Base-by-base conservation (phyloP, 2,113 vertebrate species). In the Lampris megalopsis region DNA sequence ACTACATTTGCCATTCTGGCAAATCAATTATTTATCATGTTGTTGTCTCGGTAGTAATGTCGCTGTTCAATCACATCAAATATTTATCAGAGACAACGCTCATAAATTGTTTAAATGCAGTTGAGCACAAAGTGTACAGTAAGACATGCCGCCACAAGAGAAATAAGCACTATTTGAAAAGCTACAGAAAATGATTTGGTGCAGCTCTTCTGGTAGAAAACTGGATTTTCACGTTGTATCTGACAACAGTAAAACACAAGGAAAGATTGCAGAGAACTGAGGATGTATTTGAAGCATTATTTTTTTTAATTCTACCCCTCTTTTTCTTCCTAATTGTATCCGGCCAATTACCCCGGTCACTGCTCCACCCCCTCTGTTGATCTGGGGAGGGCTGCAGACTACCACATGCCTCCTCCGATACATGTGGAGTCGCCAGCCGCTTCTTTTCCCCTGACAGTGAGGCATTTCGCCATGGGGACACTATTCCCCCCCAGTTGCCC, bases 81-180 rank as follows among this genome's bases (percentile, higher is more conserved):
- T 89, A 93, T 91, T 92, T 63, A 90, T 88, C 1, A 62, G 47
- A 54, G 53, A 79, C 75, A 82, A 75, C 24, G 36, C 24, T 86
- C 86, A 87, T 91, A 62, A 88, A 90, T 84, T 76, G 82, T 88
- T 88, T 45, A 85, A 82, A 63, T 61, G 43, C 10, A 57, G 84
- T 71, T 24, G 50, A 40, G 9, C 60, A 2, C 24, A n/a, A 68
- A 71, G 79, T 45, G 63, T n/a, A 36, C 5, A 0, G 24, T 52
- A 58, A 79, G 59, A 59, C 72, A 83, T 58, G 41, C 7, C 56
- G 74, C 71, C 13, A 57, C 0, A 9, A 38, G 62, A 71, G 67
- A 54, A 38, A 49, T 37, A 9, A 45, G 43, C 4, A 45, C 43
- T 45, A 2, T 45, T 45, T 45, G 43, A 42, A 45, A 61, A 11